Evolutionary conservation across 2,113 vertebrate species (phyloP), one percentile per base, ranked within the genome.

Genomic region (Nesoenas mayeri): DNA sequence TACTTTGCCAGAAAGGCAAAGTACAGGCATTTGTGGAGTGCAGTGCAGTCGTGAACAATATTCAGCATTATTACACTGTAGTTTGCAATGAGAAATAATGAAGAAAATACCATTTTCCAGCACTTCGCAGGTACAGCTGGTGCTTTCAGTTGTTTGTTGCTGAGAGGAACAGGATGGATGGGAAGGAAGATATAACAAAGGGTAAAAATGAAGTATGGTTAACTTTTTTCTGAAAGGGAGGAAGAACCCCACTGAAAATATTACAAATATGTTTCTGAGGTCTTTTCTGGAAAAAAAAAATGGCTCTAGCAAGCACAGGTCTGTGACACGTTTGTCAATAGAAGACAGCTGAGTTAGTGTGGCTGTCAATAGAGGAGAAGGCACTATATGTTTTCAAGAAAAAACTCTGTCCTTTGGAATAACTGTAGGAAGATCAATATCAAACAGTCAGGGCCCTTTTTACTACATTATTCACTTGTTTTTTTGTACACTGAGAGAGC

Each of bases 361-460:
- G 58, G 48, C 48, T 88, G 79, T 80, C 90, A 60, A 25, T 44
- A 36, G 82, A 57, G 57, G 53, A 44, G 85, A 79, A 85, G 94
- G 58, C 58, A 79, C 50, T 50, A 34, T 77, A 32, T 77, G 9
- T 73, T 50, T 80, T 61, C 81, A 72, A 32, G 71, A 94, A 84
- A 79, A 85, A 96, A 80, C 64, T 90, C 7, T 60, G 56, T 81
- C n/a, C 66, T 94, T 91, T 82, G 81, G 57, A 89, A 58, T 70
- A 79, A 34, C n/a, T 73, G n/a, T 77, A 47, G 42, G 44, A 92
- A 67, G 58, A 89, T 91, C 42, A 2, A 83, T 93, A 88, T 25
- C 38, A 71, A 74, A 64, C 28, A 58, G 31, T 54, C 79, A 64
- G 31, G 65, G 36, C 15, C 9, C 36, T 75, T 70, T 82, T 79